Evolutionary conservation across 2,888 invertebrate species (phyloP).

Genomic region (Tanytarsus gracilentus): DNA sequence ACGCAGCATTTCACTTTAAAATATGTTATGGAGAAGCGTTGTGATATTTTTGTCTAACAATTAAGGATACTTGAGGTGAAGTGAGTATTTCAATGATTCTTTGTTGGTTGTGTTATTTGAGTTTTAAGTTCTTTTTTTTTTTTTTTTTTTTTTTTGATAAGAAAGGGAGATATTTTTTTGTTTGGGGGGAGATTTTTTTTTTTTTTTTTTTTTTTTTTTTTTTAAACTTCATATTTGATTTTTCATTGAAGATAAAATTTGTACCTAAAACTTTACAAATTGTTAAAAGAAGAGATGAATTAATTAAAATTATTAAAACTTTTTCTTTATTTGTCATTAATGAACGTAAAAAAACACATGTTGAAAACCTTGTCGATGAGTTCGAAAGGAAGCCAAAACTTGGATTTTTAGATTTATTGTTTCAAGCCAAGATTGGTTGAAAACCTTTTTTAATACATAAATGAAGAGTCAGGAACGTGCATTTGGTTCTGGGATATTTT

Average conservation of each 20-base stretch:
- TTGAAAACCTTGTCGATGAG: background rate
- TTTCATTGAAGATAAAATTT: slow-evolving; percentile 38
- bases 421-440: slow-evolving; percentile 53
- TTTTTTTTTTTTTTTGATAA: slow-evolving; percentile 47
- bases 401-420: slow-evolving; percentile 58
- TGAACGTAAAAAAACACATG: slow-evolving; percentile 32
- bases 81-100: slow-evolving; percentile 47
- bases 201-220: slow-evolving; percentile 29
- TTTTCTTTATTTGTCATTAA: slow-evolving; percentile 49
- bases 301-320: slow-evolving; percentile 45
- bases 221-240: slow-evolving; percentile 41
- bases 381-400: slow-evolving; percentile 51
- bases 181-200: too few relatives aligned
- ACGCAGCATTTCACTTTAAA: slow-evolving; percentile 73
- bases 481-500: too few relatives aligned
- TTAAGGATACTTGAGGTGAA: slow-evolving; percentile 44
- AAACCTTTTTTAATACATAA: too few relatives aligned
- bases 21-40: slow-evolving; percentile 56
- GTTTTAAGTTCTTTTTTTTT: background rate
- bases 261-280: slow-evolving; percentile 47
- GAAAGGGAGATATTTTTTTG: slow-evolving; percentile 50
- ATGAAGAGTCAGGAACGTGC: too few relatives aligned
- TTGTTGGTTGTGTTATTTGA: slow-evolving; percentile 45
- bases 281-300: slow-evolving; percentile 48
- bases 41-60: slow-evolving; percentile 47